phyloP scores from a whole-genome alignment of 2,888 invertebrate species.

The Metacarcinus magister region DNA sequence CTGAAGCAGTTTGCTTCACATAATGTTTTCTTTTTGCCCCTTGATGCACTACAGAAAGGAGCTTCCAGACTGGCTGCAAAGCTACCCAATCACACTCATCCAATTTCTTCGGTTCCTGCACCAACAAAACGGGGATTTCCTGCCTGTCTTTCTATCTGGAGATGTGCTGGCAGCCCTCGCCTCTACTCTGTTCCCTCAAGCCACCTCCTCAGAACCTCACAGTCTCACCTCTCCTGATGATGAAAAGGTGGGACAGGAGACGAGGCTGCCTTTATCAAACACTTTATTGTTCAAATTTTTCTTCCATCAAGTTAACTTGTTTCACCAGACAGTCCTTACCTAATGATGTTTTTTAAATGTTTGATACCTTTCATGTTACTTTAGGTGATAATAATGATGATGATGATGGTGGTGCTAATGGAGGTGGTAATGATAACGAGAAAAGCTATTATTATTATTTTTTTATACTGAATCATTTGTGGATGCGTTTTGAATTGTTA shows the following conservation, averaged over 20 bases:
- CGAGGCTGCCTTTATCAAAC: neutral
- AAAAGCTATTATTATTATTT: too few species aligned
- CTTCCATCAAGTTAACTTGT: too few species aligned
- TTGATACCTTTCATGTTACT: too few species aligned
- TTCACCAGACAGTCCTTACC: too few species aligned
- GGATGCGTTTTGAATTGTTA: too few species aligned
- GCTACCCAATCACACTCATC: conserved; percentile 86
- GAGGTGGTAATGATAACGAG: neutral
- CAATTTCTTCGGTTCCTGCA: conserved; percentile 97
- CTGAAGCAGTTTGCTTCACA: too few species aligned
- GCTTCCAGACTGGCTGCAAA: conserved; percentile 83
- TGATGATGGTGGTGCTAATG: neutral
- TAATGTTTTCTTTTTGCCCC: neutral
- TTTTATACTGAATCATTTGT: too few species aligned
- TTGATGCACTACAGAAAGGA: conserved; percentile 68
- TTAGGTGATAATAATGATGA: too few species aligned
- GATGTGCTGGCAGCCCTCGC: conserved; percentile 95
- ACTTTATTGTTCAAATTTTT: too few species aligned
- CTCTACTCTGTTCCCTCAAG: conserved; percentile 91
- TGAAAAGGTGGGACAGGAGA: conserved; percentile 77
- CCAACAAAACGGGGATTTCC: conserved; percentile 96
- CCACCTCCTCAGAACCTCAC: conserved; percentile 76
- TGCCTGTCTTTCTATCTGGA: conserved; percentile 94
- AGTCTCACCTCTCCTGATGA: conserved; percentile 81
- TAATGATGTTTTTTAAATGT: too few species aligned